These are phyloP conservation scores for Danio tinwini DNA, from an alignment of 2,797 vertebrate genomes.

Conservation along the genomic window DNA sequence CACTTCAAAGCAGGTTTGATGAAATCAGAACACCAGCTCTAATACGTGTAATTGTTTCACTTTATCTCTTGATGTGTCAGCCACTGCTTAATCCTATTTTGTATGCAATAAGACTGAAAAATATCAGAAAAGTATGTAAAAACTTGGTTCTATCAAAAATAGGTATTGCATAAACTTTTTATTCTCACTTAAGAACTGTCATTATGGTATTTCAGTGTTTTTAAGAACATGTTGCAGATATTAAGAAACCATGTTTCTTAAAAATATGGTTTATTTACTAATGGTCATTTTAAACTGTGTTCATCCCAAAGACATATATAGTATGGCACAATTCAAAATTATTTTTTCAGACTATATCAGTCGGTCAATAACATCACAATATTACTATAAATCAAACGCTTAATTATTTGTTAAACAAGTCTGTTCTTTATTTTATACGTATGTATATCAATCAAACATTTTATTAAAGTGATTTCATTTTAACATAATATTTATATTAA, in stretches of 20 bases:
- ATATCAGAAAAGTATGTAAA: constrained; percentile 44
- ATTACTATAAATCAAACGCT: no score
- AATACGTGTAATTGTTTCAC: constrained; percentile 43
- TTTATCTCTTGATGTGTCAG: constrained; percentile 65
- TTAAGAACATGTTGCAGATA: neutral
- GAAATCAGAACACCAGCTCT: neutral
- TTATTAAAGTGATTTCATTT: no score
- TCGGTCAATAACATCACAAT: no score
- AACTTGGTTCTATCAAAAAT: constrained; percentile 7
- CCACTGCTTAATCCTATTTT: constrained; percentile 61
- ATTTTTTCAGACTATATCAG: no score
- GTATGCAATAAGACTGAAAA: constrained; percentile 60
- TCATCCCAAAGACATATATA: no score
- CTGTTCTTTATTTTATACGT: no score
- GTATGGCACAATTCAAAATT: neutral
- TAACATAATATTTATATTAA: no score
- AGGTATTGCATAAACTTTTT: neutral
- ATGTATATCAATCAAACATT: no score
- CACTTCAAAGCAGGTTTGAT: constrained; percentile 58
- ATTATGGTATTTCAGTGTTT: neutral
- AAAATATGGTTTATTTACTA: neutral
- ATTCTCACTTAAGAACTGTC: neutral
- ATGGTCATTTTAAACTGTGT: neutral
- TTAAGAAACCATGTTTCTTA: neutral
- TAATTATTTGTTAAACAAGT: no score